These are phyloP conservation scores for Holothuria scabra DNA, from an alignment of 53 echinoderm and acorn worm species.

Conservation along the genomic window DNA sequence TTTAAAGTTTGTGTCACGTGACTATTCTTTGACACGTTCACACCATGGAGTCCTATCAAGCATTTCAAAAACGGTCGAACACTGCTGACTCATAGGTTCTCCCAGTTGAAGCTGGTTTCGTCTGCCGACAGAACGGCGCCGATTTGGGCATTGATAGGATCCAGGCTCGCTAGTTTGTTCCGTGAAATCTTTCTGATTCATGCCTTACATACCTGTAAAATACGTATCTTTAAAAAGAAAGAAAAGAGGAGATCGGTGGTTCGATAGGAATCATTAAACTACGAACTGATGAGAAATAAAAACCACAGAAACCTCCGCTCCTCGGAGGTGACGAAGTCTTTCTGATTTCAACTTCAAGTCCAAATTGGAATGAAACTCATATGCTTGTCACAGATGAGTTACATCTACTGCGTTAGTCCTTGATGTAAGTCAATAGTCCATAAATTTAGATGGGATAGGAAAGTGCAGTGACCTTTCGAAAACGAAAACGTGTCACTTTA, in stretches of 20 bases:
- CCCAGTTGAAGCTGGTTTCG: slow-evolving; percentile 6
- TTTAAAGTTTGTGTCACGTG: no score
- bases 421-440: no score
- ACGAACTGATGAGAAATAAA: no score
- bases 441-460: neutral
- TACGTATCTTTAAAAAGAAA: neutral
- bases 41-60: no score
- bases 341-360: neutral
- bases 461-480: slow-evolving; percentile 20
- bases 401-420: no score
- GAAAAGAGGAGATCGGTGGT: neutral
- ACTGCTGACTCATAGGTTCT: neutral
- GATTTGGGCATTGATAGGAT: slow-evolving; percentile 31
- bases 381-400: no score
- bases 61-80: no score
- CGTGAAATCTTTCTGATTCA: neutral
- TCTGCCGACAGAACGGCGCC: slow-evolving; percentile 36
- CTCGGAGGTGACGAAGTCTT: neutral
- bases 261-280: neutral
- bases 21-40: no score
- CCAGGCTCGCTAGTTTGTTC: slow-evolving; percentile 8
- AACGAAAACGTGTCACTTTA: neutral
- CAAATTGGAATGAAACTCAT: slow-evolving; percentile 8
- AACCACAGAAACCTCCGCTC: no score
- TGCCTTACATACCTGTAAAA: slow-evolving; percentile 27